Base-by-base conservation (phyloP, 2,888 invertebrate genomes). In the Diogma glabrata region DNA sequence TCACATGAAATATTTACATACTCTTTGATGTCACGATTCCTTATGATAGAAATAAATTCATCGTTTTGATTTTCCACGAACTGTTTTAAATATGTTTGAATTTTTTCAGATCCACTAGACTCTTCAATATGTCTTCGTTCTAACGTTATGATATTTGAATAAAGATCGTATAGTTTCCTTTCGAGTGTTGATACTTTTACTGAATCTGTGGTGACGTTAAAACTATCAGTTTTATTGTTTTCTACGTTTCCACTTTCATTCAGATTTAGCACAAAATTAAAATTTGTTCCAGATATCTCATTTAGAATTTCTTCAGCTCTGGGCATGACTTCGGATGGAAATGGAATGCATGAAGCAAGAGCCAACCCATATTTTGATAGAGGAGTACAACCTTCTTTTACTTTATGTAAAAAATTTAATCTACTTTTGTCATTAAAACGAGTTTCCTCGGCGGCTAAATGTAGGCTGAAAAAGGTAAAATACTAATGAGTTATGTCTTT, bases 401-500 rank as follows among this genome's bases (percentile, higher is more conserved):
- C 53, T 54, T 53, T 52, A 53, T 59, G 57, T 5, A 51, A 54
- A 23, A 52, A 59, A 7, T 52, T 51, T 14, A 57, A 46, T 22
- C 53, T 48, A 49, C 61, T 60, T 24, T 57, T 52, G 16, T 52
- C 50, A n/a, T 54, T 47, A 14, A 54, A 19, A 16, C 38, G 48
- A 22, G 51, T 59, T 48, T 62, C 59, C 40, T 66, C 67, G 3
- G 74, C 72, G 55, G 72, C 69, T 63, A 77, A 64, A 57, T 74
- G 72, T 65, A 72, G 74, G 50, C 76, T 77, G 52, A 45, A 60
- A 60, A 50, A 45, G 49, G 49, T 52, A 20, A 2, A 38, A 38
- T 49, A 48, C 33, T 30, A 12, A 47, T 14, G 12, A 20, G 12
- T 7, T 14, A 30, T 19, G 20, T 20, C 22, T 17, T 19, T 49